Base-by-base conservation (phyloP, 2,113 vertebrate species). In the Chitala chitala region DNA sequence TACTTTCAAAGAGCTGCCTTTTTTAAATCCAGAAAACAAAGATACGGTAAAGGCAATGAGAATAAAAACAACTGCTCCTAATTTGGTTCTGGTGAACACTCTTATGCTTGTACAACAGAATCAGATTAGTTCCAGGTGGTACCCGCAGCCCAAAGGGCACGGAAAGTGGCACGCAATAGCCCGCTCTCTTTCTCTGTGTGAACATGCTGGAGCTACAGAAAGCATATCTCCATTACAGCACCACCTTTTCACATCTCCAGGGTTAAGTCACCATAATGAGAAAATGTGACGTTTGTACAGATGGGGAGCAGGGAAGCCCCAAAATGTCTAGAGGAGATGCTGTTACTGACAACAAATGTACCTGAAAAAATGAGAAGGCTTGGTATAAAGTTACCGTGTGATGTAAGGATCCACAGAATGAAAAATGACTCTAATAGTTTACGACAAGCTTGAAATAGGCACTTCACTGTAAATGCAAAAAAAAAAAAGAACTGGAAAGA, bases 121-220 rank as follows among this genome's bases (percentile, higher is more conserved):
- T 33, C n/a, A 74, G 75, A 88, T 83, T 86, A 75, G 80, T 87
- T 85, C 81, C 87, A 86, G 81, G 83, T 86, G 85, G 78, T 8
- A 65, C 24, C 42, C 24, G 78, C 73, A 69, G 65, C 24, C 65
- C 17, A 29, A 12, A 69, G 9, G 44, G 65, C 26, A 24, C 13
- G 24, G 36, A 56, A 4, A 24, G 17, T 56, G 42, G 40, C 2
- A 33, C 31, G 40, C 24, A 58, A 29, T 59, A n/a, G 40, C 24
- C 26, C 58, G 64, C 33, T 44, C 50, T 59, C 9, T 33, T 55
- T 6, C 71, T n/a, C 22, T 33, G 10, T n/a, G n/a, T n/a, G n/a
- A n/a, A n/a, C n/a, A 58, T 0, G 12, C 24, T 26, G 26, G 55
- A 13, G 55, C 55, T n/a, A n/a, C n/a, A 0, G 55, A 58, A 9